These are phyloP conservation scores for Sapajus apella DNA, from an alignment of 2,113 vertebrate genomes.

Conservation along the genomic window DNA sequence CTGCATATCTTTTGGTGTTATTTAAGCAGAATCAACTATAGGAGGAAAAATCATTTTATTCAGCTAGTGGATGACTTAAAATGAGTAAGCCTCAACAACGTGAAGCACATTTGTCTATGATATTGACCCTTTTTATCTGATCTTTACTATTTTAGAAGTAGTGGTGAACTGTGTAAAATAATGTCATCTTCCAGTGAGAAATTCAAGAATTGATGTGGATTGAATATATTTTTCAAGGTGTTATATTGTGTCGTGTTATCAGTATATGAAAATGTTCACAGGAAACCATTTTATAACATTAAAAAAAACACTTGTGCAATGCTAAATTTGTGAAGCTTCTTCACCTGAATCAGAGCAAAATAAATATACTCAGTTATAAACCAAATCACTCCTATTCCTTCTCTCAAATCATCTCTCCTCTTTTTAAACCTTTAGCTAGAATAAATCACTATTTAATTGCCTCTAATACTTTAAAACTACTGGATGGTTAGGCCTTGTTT, in stretches of 20 bases:
- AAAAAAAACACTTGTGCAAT: not conserved
- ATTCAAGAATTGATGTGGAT: slow-evolving; percentile 49
- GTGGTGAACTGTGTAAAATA: not conserved
- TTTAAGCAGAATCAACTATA: slow-evolving; percentile 31
- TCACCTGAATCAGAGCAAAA: slow-evolving; percentile 58
- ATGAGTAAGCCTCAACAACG: not conserved
- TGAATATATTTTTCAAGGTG: slow-evolving; percentile 60
- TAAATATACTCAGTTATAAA: slow-evolving; percentile 25
- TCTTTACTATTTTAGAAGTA: not conserved
- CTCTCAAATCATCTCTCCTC: slow-evolving; percentile 8
- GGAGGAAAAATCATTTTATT: slow-evolving; percentile 12
- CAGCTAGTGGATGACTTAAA: slow-evolving; percentile 1
- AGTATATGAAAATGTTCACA: slow-evolving; percentile 56
- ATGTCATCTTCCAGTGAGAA: slow-evolving; percentile 24
- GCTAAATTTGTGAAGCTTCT: slow-evolving; percentile 56
- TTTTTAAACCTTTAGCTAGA: slow-evolving; percentile 26
- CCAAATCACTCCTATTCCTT: slow-evolving; percentile 1
- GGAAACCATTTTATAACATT: slow-evolving; percentile 54
- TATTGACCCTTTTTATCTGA: not conserved
- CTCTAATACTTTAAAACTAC: slow-evolving; percentile 57
- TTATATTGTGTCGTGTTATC: slow-evolving; percentile 49
- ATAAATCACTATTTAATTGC: slow-evolving; percentile 61
- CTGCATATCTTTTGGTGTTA: slow-evolving; percentile 24
- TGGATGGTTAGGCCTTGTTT: slow-evolving; percentile 57
- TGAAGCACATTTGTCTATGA: slow-evolving; percentile 19